Evolutionary conservation across 2,797 vertebrate genomes (phyloP), one percentile per base, ranked within the genome.

Genomic region (Fratercula arctica): DNA sequence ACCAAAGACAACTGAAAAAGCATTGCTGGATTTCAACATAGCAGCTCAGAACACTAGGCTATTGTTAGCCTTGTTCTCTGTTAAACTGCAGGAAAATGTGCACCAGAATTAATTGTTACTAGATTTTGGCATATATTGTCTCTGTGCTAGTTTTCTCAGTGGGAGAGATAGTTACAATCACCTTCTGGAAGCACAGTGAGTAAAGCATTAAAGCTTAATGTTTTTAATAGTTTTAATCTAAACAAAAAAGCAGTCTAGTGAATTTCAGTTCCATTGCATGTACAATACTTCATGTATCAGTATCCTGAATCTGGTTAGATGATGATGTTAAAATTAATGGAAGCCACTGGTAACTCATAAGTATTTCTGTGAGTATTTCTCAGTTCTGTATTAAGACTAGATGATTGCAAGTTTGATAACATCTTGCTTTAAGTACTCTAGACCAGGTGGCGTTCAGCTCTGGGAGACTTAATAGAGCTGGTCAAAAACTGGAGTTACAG

Each of bases 71-170:
- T 66, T 90, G 50, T 54, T 86, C 43, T 50, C 67, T 82, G 63
- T 94, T 82, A 84, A 85, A 91, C 59, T 76, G 63, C 77, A 79
- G 77, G 80, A 87, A 95, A 86, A 95, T 26, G 28, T 60, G 37
- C 61, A 19, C 33, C 66, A 72, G 76, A 94, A 95, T 61, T 78
- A 85, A 61, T 90, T 97, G 83, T 93, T 88, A 18, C 31, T 73
- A 43, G 60, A 43, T 59, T 91, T 77, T 78, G 86, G 45, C 45
- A 14, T 92, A n/a, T 60, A 24, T 37, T 93, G 41, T 56, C 35
- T 77, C 56, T 82, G 25, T 66, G 51, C 29, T 89, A 7, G 59
- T 48, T 66, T 26, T 14, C 28, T 81, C 39, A 33, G 77, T 90
- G 68, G 39, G 70, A 68, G 41, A 43, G 19, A 23, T 0, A 5